These are phyloP conservation scores for Drosophila siamana DNA, from an alignment of 2,888 invertebrate genomes.

Conservation along the genomic window DNA sequence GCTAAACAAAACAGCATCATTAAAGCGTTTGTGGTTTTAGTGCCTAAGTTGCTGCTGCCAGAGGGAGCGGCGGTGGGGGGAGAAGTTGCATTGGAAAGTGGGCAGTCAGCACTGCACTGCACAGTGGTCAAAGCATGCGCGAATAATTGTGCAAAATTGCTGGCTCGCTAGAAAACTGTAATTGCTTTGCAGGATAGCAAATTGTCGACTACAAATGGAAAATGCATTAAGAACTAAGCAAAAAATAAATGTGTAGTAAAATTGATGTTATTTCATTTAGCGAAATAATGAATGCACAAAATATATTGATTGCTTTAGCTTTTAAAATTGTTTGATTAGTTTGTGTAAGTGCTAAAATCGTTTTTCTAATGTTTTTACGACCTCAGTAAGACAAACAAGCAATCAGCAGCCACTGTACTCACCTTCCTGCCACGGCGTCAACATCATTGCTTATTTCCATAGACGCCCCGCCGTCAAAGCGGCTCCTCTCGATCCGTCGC, in stretches of 20 bases:
- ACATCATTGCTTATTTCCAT: conserved; percentile 74
- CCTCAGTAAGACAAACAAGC: no score
- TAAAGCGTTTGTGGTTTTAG: conserved; percentile 83
- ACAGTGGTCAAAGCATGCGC: conserved; percentile 31
- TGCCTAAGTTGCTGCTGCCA: conserved; percentile 57
- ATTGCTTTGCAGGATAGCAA: no score
- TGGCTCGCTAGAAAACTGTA: background rate
- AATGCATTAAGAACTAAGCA: no score
- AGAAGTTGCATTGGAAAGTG: conserved; percentile 46
- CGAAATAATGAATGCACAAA: no score
- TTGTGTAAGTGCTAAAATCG: no score
- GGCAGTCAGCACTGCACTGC: conserved; percentile 39
- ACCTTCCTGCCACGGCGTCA: conserved; percentile 57
- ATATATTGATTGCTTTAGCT: no score
- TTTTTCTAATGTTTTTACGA: background rate
- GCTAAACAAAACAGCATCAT: conserved; percentile 83
- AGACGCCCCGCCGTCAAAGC: conserved; percentile 75
- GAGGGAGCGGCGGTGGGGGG: conserved; percentile 26
- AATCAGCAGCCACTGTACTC: conserved; percentile 26
- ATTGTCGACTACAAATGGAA: no score
- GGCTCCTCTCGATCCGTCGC: conserved; percentile 13
- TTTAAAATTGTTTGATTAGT: no score
- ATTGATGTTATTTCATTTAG: no score
- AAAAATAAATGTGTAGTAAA: no score
- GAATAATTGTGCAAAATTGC: background rate